Evolutionary conservation across 2,888 invertebrate species (phyloP), one percentile per base, ranked within the genome.

Genomic region (Lasiommata megera): DNA sequence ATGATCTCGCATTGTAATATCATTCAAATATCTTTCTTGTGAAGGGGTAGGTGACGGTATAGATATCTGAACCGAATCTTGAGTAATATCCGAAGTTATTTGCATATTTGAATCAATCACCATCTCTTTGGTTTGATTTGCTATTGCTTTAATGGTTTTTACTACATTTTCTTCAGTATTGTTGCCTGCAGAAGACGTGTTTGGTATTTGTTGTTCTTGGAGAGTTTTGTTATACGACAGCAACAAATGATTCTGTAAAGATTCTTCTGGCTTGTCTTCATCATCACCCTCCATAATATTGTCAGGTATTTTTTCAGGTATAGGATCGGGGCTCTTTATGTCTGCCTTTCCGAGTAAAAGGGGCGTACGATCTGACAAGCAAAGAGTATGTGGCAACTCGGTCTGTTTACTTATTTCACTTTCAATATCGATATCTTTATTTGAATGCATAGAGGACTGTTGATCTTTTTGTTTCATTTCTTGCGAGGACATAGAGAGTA

Each of bases 41-140:
- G 93, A 93, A 0, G 93, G 93, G 5, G 93, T 93, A 7, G 93
- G 93, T 0, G 93, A 93, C 0, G 93, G 93, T 66, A 93, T 93
- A 0, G 93, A 93, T 71, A 93, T 93, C 61, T 93, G 93, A 17
- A 93, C 93, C 0, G 93, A 93, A 70, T 93, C 93, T 54, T 92
- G 92, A 11, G 93, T 88, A 71, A 92, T 82, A 62, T 93, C 93
- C 1, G 89, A 88, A 1, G 91, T 87, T 61, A 88, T 88, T 71
- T 91, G 92, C 81, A 91, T 88, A 65, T 93, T 93, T 7, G 92
- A 91, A 64, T 90, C 88, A 59, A 92, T 91, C 3, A 92, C 90
- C 74, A 91, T 90, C 68, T 92, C 92, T 64, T 92, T 91, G 0
- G 92, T 92, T 71, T 92, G 92, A 69, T 92, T 92, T 17, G 90